Conservation (phyloP, 2,888 invertebrate genomes). For the Ichneumoninae sp. region DNA sequence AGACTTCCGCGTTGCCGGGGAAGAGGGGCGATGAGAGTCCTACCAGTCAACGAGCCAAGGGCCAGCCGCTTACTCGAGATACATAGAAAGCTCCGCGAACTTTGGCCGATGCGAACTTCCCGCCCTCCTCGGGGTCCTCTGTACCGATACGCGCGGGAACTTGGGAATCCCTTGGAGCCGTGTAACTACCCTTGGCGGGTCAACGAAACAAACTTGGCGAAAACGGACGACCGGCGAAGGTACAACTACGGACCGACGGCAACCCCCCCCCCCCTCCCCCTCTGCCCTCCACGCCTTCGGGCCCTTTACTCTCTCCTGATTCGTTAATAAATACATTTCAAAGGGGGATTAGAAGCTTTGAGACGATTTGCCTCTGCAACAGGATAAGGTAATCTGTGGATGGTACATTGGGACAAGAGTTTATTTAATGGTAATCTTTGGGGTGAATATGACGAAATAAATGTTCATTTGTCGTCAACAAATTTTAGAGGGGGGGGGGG, state of each 20-base stretch:
- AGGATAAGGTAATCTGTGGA: too few relatives aligned
- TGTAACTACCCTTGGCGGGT: slow-evolving; percentile 51
- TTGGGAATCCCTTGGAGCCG: slow-evolving; percentile 33
- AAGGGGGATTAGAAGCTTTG: too few relatives aligned
- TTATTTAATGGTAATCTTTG: too few relatives aligned
- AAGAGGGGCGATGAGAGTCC: slow-evolving; percentile 15
- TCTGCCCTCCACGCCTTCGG: too few relatives aligned
- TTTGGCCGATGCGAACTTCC: slow-evolving; percentile 59
- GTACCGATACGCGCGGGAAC: slow-evolving; percentile 49
- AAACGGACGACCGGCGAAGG: neutral
- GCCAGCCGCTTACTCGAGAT: slow-evolving; percentile 33
- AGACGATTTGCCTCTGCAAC: too few relatives aligned
- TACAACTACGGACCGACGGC: neutral
- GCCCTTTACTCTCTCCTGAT: too few relatives aligned
- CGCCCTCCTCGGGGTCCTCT: slow-evolving; percentile 27
- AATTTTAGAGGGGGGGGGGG: too few relatives aligned
- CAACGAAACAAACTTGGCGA: slow-evolving; percentile 60
- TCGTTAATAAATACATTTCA: too few relatives aligned
- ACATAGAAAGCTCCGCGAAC: slow-evolving; percentile 46
- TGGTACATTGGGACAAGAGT: too few relatives aligned
- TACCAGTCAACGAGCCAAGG: slow-evolving; percentile 12
- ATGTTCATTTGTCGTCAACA: too few relatives aligned
- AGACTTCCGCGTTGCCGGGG: slow-evolving; percentile 8
- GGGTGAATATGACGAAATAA: too few relatives aligned
- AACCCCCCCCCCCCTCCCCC: neutral